phyloP scores from a whole-genome alignment of 2,888 invertebrate species.

The Hedya salicella region DNA sequence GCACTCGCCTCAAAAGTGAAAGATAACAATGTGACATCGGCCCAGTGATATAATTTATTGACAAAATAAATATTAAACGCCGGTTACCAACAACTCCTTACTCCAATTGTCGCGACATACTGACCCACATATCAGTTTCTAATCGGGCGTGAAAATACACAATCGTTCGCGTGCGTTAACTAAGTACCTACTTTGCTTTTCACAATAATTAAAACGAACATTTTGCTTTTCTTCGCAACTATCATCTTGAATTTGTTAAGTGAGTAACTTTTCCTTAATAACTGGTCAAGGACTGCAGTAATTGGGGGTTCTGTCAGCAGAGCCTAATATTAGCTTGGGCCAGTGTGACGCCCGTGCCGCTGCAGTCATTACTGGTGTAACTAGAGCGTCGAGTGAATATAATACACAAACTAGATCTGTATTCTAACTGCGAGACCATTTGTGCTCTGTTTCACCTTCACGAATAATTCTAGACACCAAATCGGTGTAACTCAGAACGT shows the following conservation, averaged over 20 bases:
- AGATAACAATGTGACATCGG: constrained; percentile 27
- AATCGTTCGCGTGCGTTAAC: constrained; percentile 62
- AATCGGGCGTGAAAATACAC: constrained; percentile 73
- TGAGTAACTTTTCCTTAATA: constrained; percentile 32
- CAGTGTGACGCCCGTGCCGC: constrained; percentile 32
- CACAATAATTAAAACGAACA: constrained; percentile 49
- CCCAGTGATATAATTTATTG: constrained; percentile 32
- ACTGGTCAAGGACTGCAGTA: constrained; percentile 16
- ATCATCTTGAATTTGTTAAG: constrained; percentile 18
- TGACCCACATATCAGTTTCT: constrained; percentile 71
- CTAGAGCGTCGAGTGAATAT: constrained; percentile 68
- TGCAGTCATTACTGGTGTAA: constrained; percentile 63
- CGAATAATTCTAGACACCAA: constrained; percentile 53
- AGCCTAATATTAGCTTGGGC: constrained; percentile 29
- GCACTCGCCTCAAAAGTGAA: constrained; percentile 18
- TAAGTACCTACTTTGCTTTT: constrained; percentile 50
- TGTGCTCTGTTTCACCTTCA: constrained; percentile 75
- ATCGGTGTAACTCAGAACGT: constrained; percentile 1
- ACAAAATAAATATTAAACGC: constrained; percentile 26
- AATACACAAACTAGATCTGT: constrained; percentile 58
- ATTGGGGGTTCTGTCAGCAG: constrained; percentile 30
- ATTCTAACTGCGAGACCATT: constrained; percentile 57
- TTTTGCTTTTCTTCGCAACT: constrained; percentile 48
- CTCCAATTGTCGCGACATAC: constrained; percentile 57
- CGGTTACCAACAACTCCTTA: constrained; percentile 46